phyloP scores from a whole-genome alignment of 2,113 vertebrate genomes.

The Sylvia atricapilla region DNA sequence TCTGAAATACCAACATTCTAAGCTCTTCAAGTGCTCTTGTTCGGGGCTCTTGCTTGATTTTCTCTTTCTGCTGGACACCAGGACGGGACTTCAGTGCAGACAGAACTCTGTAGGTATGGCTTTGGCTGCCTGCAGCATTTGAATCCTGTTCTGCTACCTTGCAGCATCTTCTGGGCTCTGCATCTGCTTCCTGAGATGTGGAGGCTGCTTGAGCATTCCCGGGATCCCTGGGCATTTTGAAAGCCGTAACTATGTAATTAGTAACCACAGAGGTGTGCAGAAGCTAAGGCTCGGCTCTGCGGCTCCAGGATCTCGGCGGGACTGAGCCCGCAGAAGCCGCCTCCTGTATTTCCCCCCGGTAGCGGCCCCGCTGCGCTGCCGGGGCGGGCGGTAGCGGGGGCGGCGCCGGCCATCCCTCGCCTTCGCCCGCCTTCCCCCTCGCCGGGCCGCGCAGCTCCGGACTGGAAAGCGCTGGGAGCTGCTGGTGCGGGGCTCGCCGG shows the following conservation, averaged over 20 bases:
- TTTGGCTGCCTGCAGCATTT: accelerated
- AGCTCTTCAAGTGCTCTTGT: accelerated
- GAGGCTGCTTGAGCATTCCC: accelerated
- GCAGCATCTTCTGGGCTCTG: too few species aligned
- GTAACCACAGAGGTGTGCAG: accelerated
- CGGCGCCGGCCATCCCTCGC: background rate
- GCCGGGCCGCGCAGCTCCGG: background rate
- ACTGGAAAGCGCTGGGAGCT: background rate
- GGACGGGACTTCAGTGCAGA: accelerated
- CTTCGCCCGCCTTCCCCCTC: background rate
- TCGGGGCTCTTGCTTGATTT: accelerated
- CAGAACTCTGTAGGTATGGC: accelerated
- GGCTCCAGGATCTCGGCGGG: accelerated
- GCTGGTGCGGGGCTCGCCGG: background rate
- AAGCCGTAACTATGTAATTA: background rate
- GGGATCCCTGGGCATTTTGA: accelerated
- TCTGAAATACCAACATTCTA: accelerated
- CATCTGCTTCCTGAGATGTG: accelerated
- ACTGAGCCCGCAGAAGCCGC: accelerated
- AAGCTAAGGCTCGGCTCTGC: accelerated
- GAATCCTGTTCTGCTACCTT: accelerated
- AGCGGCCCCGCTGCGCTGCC: too few species aligned
- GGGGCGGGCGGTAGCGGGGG: background rate
- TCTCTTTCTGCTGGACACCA: background rate
- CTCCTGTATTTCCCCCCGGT: accelerated